Evolutionary conservation across 2,113 vertebrate genomes (phyloP).

Genomic region (Vulpes lagopus): DNA sequence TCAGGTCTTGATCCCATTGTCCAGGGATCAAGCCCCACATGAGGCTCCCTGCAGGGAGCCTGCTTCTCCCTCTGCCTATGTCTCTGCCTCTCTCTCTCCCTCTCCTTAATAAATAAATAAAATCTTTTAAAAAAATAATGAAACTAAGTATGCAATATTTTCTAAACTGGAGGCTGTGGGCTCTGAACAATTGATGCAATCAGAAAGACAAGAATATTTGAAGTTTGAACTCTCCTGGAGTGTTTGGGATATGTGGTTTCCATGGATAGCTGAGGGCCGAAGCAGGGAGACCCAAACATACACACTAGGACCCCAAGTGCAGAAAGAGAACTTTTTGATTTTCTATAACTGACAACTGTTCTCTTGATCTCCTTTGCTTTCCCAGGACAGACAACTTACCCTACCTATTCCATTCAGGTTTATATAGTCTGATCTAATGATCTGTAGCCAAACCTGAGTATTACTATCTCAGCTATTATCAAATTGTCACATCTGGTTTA

Average conservation of each 20-base stretch:
- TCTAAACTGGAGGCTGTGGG: background rate
- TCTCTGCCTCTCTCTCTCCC: too few species aligned
- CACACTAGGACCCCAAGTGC: background rate
- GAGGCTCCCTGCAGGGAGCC: too few species aligned
- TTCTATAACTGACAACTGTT: background rate
- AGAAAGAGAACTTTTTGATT: background rate
- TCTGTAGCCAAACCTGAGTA: background rate
- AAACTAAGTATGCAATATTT: background rate
- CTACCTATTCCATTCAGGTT: background rate
- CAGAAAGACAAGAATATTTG: background rate
- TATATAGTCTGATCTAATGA: background rate
- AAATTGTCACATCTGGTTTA: background rate
- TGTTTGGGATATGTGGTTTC: background rate
- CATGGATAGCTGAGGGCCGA: background rate
- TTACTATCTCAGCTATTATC: background rate
- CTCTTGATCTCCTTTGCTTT: background rate
- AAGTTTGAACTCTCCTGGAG: background rate
- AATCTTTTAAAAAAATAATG: too few species aligned
- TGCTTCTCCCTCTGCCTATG: too few species aligned
- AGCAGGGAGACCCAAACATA: background rate
- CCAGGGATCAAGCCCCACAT: too few species aligned
- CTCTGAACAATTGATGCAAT: background rate
- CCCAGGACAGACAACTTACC: background rate
- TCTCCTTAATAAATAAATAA: too few species aligned
- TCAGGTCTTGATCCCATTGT: too few species aligned